Evolutionary conservation across 2,888 invertebrate genomes (phyloP), one percentile per base, ranked within the genome.

Genomic region (Rhagonycha fulva): DNA sequence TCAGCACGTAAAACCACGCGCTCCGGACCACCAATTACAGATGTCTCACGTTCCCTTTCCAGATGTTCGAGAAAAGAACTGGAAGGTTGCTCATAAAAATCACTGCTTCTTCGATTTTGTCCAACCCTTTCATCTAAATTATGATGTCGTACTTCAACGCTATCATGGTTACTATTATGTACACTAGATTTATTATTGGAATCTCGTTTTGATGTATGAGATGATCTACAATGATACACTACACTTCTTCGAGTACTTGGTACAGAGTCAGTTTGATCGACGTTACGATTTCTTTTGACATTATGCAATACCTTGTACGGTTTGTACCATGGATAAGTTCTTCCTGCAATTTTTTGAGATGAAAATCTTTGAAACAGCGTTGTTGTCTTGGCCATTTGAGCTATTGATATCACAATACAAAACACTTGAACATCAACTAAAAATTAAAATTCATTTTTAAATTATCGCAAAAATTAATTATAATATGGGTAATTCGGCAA

Each of bases 331-430:
- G 95, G 95, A 86, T 94, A 93, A 83, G 90, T 90, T 68, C 92
- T 90, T 0, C 95, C 95, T 71, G 91, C 91, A 32, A 93, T 84
- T 82, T 94, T 93, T 87, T 95, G 94, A 80, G 94, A 92, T 87
- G 94, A 94, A 84, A 95, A 95, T 84, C 94, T 90, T 86, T 95
- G 93, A 83, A 93, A 95, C 24, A 91, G 88, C 26, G 93, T 91
- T 14, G 94, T 93, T 61, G 93, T 92, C 73, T 92, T 90, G 0
- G 95, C 92, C 88, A 95, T 89, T 83, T 93, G 90, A 26, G 93
- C 88, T 47, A 93, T 88, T 2, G 94, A 93, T 79, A 93, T 90
- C 1, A 93, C 84, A 75, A 95, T 90, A 82, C 93, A 92, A 4
- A 94, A 87, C 10, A 92, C 89, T 87, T 94, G 94, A 73, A 93